Base-by-base conservation (phyloP, 2,888 invertebrate species). In the Eupithecia exiguata region DNA sequence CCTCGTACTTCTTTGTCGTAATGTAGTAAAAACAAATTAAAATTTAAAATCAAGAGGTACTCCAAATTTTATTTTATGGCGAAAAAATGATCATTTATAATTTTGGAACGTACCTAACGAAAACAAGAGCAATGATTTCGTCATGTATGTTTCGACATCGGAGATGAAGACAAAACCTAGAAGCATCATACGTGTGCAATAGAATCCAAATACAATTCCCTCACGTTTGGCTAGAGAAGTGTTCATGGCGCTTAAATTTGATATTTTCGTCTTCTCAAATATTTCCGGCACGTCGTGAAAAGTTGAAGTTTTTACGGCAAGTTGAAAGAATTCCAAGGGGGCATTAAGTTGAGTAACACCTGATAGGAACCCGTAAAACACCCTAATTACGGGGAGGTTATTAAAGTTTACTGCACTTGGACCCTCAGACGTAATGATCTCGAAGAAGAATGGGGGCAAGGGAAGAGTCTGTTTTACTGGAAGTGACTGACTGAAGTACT, bases 381-480 rank as follows among this genome's bases (percentile, higher is more conserved):
- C 80, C 82, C 81, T 82, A 86, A 85, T 87, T 84, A 82, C 86
- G 73, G 70, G 72, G 77, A 81, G 83, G 85, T 84, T 84, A 86
- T 90, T 88, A 88, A 89, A 87, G 84, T 88, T 87, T 86, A 88
- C 85, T 84, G 81, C 83, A 81, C 84, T 86, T 78, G 81, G 79
- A 77, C 84, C 81, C 84, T 86, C 81, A 84, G 83, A 86, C 83
- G 87, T 88, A 88, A 89, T 86, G 86, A 84, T 78, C 81, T 81
- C 80, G 80, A 80, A 82, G 82, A 82, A 83, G 82, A 84, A 83
- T 83, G 63, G 72, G 72, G 79, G 65, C 81, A 16, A 63, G 43
- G 81, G 82, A 66, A 46, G 72, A 72, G 10, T 62, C 9, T 0
- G 14, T 14, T 14, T 62, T 21, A 58, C 78, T 78, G 72, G 77